Conservation (phyloP, 2,113 vertebrate species). For the Callaeas wilsoni region DNA sequence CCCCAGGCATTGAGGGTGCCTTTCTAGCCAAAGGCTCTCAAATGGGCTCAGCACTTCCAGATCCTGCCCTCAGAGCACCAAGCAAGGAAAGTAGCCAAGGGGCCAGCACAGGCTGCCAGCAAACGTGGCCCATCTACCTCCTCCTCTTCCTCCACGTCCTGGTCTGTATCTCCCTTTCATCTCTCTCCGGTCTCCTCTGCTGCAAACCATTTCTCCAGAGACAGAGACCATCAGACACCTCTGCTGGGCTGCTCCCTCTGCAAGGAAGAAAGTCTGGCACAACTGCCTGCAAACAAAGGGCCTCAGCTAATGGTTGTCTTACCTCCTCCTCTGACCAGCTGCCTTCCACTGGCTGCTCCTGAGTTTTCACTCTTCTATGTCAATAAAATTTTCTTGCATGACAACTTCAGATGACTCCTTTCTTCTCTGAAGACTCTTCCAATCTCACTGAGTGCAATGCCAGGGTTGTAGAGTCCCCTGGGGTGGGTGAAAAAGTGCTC, state of each 20-base stretch:
- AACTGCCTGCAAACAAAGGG: fast-evolving
- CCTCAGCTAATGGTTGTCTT: fast-evolving
- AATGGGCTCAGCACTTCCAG: neutral
- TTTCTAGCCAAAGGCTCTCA: neutral
- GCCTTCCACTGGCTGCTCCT: too few species aligned
- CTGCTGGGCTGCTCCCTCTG: fast-evolving
- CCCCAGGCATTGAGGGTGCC: neutral
- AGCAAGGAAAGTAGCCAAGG: neutral
- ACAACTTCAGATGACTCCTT: too few species aligned
- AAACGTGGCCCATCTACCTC: neutral
- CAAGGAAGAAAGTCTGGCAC: fast-evolving
- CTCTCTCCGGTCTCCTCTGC: neutral
- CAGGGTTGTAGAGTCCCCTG: too few species aligned
- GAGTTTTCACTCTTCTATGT: neutral
- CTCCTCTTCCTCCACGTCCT: neutral
- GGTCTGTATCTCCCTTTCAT: neutral
- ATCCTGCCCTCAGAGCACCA: neutral
- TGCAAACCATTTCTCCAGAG: too few species aligned
- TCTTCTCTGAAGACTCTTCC: too few species aligned
- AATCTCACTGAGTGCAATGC: too few species aligned
- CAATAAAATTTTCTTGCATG: neutral
- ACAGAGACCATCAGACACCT: fast-evolving
- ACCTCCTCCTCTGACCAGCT: fast-evolving
- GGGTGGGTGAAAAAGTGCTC: too few species aligned
- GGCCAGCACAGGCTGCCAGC: neutral